phyloP scores from a whole-genome alignment of 2,113 vertebrate genomes.

The Platichthys flesus region DNA sequence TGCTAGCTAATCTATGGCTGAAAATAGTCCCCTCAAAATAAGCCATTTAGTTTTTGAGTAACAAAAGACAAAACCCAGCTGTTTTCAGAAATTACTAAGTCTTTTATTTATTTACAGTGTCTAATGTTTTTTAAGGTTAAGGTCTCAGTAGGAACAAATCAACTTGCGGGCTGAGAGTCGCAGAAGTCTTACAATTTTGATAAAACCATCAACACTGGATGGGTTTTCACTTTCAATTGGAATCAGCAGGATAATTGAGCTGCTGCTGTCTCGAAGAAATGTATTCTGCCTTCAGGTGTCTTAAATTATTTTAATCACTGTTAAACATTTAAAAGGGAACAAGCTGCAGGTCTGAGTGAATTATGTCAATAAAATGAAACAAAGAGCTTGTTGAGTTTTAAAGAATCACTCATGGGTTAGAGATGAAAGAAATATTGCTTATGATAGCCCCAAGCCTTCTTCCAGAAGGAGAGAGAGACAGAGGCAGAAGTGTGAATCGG shows the following conservation, averaged over 20 bases:
- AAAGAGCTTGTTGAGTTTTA: neutral
- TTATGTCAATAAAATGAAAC: neutral
- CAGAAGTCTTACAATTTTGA: neutral
- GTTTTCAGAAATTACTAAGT: neutral
- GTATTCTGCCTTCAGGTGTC: conserved; percentile 8
- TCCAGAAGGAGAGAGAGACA: conserved; percentile 14
- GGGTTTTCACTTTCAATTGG: neutral
- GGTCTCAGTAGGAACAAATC: neutral
- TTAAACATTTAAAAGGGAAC: conserved; percentile 1
- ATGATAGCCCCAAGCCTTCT: neutral
- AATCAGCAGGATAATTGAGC: conserved; percentile 10
- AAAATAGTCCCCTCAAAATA: neutral
- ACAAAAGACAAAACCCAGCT: neutral
- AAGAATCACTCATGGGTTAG: neutral
- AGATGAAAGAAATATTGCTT: conserved; percentile 6
- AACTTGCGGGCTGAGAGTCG: neutral
- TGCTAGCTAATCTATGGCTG: neutral
- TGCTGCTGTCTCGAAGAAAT: conserved; percentile 6
- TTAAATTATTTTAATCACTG: conserved; percentile 10
- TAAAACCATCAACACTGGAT: neutral
- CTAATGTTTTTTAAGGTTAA: neutral
- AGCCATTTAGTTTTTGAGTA: neutral
- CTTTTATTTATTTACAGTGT: neutral
- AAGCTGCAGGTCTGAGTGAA: neutral
- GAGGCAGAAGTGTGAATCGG: conserved; percentile 37